Evolutionary conservation across 2,797 vertebrate species (phyloP), one percentile per base, ranked within the genome.

Genomic region (Numenius phaeopus): DNA sequence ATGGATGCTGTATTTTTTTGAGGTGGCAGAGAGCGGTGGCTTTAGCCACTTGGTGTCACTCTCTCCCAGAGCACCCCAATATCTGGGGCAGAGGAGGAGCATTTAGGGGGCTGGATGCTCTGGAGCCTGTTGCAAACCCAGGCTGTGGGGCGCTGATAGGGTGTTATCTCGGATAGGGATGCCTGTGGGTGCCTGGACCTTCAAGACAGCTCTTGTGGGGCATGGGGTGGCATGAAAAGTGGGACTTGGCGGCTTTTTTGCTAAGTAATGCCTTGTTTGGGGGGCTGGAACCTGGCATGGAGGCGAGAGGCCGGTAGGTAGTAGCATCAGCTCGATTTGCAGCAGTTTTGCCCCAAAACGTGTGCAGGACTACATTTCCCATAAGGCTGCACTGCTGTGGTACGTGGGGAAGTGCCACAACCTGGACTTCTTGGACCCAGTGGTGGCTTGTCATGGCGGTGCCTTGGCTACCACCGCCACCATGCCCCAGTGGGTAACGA

Each of bases 241-340:
- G 18, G 6, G 32, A 12, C 19, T 22, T 6, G 2, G 12, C 2
- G 19, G 10, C 0, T 29, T 14, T 47, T 40, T 55, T 24, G 4
- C 4, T 4, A 39, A 32, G 5, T 32, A 24, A 8, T 27, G 20
- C 7, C 6, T 65, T 30, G 7, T 62, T 32, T 37, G 17, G 15
- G 22, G 18, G 21, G 5, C 19, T 27, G 37, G 30, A 50, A 18
- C 22, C 30, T 1, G 3, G 14, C 22, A 8, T 0, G 0, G 17
- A 39, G 58, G 13, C 1, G 3, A 26, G 52, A 14, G 15, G 13
- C 8, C 0, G 2, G 18, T 55, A 44, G 0, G 0, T 13, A 3
- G 40, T 11, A 3, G 40, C 27, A 18, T 42, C 57, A 34, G 4
- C 34, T 40, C 4, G 0, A 27, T 50, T 72, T 32, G 13, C 7